Base-by-base conservation (phyloP, 2,888 invertebrate genomes). In the Brachycybe producta region DNA sequence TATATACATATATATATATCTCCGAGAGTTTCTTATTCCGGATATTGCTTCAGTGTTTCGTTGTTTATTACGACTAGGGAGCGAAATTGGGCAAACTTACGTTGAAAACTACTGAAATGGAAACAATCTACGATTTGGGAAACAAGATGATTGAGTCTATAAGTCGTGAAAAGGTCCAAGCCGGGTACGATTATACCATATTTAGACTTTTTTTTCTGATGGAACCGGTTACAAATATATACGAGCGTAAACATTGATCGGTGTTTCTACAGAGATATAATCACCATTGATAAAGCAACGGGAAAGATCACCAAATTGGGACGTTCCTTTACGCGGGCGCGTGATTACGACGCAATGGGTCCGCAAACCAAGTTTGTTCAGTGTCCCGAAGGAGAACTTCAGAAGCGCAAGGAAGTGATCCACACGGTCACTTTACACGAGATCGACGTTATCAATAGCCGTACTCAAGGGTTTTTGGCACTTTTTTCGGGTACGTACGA, bases 381-480 rank as follows among this genome's bases (percentile, higher is more conserved):
- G 60, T 97, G 97, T 65, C 98, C 98, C 0, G 95, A 97, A 62
- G 98, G 98, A 0, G 98, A 98, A 67, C 72, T 98, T 8, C 97
- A 98, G 71, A 98, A 98, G 64, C 77, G 97, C 21, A 94, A 95
- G 65, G 91, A 97, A 71, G 92, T 73, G 7, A 92, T 95, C 0
- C 97, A 98, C 65, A 98, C 95, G 0, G 97, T 98, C 0, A 92
- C 92, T 0, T 70, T 98, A n/a, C 98, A 99, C 65, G 98, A 99
- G 66, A 91, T 98, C 48, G 98, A 98, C 66, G 98, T 98, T 4
- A 98, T 99, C 64, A 99, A 98, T 66, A 94, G 92, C 36, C 76
- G 98, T 56, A 92, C 95, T 0, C 95, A 98, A 64, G 98, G 98
- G 0, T 98, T 97, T 65, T 69, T 98, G 21, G 97, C 98, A 0